Evolutionary conservation across 2,113 vertebrate species (phyloP).

Genomic region (Myiagra hebetior): DNA sequence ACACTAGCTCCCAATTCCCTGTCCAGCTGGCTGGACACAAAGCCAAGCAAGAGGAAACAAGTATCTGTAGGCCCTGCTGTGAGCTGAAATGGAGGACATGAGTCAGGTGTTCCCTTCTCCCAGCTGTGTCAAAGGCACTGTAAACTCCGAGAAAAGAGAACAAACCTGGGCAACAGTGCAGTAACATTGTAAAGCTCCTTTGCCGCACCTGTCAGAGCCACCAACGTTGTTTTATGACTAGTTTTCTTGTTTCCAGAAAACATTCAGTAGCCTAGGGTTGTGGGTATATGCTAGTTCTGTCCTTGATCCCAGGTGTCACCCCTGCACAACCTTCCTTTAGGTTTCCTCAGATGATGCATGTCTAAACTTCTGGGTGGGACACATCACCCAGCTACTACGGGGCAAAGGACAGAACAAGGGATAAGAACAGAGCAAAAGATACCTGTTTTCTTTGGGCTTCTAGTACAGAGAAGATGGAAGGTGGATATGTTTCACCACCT

Average conservation of each 20-base stretch:
- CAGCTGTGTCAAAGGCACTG: background rate
- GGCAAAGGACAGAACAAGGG: background rate
- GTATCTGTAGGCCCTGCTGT: background rate
- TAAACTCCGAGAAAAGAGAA: background rate
- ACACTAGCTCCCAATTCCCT: background rate
- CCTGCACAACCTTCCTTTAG: background rate
- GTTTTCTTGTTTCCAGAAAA: background rate
- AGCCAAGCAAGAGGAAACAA: background rate
- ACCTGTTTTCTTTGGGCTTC: background rate
- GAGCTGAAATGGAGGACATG: background rate
- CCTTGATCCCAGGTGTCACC: background rate
- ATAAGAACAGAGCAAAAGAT: background rate
- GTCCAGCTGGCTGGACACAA: background rate
- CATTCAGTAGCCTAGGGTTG: background rate
- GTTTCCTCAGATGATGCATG: background rate
- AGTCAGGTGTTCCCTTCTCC: background rate
- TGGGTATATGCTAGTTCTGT: background rate
- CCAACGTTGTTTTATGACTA: background rate
- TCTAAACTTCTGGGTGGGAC: background rate
- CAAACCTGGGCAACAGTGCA: fast-evolving
- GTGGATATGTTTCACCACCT: background rate
- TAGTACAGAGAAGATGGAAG: background rate
- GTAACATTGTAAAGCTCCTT: background rate
- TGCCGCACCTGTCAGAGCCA: background rate
- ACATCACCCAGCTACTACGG: background rate